Base-by-base conservation (phyloP, 1,140 invertebrate species). In the Rhopalosiphum padi region DNA sequence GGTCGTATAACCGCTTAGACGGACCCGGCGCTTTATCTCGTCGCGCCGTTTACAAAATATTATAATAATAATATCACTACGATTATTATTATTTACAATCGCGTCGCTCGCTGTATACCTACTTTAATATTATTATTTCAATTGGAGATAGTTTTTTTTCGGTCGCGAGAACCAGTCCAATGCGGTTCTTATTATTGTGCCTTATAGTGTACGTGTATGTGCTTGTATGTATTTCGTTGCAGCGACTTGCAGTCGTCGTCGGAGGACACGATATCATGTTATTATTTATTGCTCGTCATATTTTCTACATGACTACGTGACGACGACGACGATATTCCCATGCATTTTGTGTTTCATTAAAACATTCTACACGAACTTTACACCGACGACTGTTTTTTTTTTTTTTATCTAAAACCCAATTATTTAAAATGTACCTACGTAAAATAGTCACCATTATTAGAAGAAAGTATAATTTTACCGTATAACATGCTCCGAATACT, bases 231-330 rank as follows among this genome's bases (percentile, higher is more conserved):
- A n/a, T 77, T 77, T 77, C n/a, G 60, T 68, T 30, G 3, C 60
- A n/a, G 60, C 30, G 15, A n/a, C 48, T 21, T 51, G 15, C 60
- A 77, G 30, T n/a, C 60, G 55, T 60, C 60, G 60, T 30, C 60
- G 9, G 15, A 22, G 15, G 60, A 77, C 60, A 18, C 15, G 60
- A 77, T 77, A 77, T 77, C 60, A 77, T 18, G 60, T 77, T 77
- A 77, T n/a, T 77, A 77, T 77, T 77, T 77, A 77, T 77, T 77
- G 60, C 60, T 77, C 60, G 60, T 77, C 60, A 77, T 77, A n/a
- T 77, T 77, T 77, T 77, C 60, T 77, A 77, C 30, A 77, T 77
- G 60, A 21, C 30, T 77, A 77, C 60, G 60, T 77, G 60, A 77
- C 60, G 60, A n/a, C 30, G 30, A 60, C 55, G 55, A 68, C 30